Conservation (phyloP, 2,113 vertebrate genomes). For the Callaeas wilsoni region DNA sequence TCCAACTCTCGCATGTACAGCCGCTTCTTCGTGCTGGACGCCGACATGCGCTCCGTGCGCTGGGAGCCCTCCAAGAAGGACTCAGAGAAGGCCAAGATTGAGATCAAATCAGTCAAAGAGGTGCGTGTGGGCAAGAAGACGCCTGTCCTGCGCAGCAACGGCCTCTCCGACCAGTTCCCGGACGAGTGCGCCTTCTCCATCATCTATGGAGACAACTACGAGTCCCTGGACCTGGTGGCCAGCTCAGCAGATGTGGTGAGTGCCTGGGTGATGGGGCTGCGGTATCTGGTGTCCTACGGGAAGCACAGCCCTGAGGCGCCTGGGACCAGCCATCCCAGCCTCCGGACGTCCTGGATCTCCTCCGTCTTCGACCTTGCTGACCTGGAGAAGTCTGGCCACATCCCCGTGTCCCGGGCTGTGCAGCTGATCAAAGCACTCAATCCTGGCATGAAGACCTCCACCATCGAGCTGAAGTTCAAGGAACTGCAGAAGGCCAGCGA, state of each 20-base stretch:
- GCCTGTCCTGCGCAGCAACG: constrained; percentile 85
- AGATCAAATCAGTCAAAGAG: constrained; percentile 90
- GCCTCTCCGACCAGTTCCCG: constrained; percentile 88
- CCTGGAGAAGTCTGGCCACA: constrained; percentile 78
- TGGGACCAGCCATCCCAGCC: constrained; percentile 77
- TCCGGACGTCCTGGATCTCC: constrained; percentile 87
- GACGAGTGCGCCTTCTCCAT: constrained; percentile 92
- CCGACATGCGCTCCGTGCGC: constrained; percentile 85
- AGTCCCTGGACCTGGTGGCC: constrained; percentile 89
- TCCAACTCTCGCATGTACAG: constrained; percentile 94
- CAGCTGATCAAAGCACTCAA: constrained; percentile 89
- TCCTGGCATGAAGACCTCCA: constrained; percentile 87
- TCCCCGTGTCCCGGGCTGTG: constrained; percentile 81
- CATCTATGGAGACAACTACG: constrained; percentile 92
- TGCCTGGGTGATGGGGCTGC: constrained; percentile 91
- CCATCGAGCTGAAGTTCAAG: constrained; percentile 89
- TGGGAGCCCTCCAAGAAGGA: constrained; percentile 95
- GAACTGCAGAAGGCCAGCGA: constrained; percentile 86
- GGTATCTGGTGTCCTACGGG: constrained; percentile 88
- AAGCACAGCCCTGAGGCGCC: constrained; percentile 79
- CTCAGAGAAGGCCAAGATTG: constrained; percentile 89
- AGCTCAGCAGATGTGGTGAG: constrained; percentile 86
- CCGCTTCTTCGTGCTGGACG: constrained; percentile 87
- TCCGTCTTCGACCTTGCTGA: constrained; percentile 85
- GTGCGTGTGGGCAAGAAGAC: constrained; percentile 92